Evolutionary conservation across 2,113 vertebrate species (phyloP), one percentile per base, ranked within the genome.

Genomic region (Apodemus sylvaticus): DNA sequence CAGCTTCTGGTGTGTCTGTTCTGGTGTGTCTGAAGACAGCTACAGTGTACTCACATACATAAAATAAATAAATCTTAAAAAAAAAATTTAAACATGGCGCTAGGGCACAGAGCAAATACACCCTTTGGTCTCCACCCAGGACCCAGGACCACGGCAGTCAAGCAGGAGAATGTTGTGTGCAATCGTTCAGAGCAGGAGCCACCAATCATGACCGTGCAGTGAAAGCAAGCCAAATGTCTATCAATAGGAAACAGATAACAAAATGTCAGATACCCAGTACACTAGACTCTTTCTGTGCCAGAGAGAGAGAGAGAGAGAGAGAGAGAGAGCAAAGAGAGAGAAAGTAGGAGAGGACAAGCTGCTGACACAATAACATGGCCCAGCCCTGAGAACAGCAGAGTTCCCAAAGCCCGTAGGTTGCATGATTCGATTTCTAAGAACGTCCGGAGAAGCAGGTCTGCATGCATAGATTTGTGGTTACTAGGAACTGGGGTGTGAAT

Each of bases 351-450:
- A 0, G 5, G n/a, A 70, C 66, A 68, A 24, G 62, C 36, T n/a
- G 16, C 31, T 29, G 16, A 89, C 13, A 82, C 0, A 26, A 4
- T 31, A 42, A 36, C 7, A 13, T 2, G 53, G 19, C 22, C 62
- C 73, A 73, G 64, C 55, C 73, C 13, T 78, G 68, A 91, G 89
- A 51, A 53, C 71, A 71, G 29, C 31, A 10, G 0, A n/a, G 45
- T 82, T 82, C 88, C 55, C 60, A 55, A 93, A 70, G 76, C 45
- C 12, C 4, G 39, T 14, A 29, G 13, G 13, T 17, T 48, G 39
- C 83, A 48, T 26, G 60, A 90, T 53, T 90, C 77, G 53, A 86
- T 36, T 48, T 48, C 58, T 36, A 74, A n/a, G 77, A 96, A 96
- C 13, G 17, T 53, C 53, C 93, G 79, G 78, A 86, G 2, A 58